Base-by-base conservation (phyloP, 2,888 invertebrate species). In the Thysanoteuthis rhombus region DNA sequence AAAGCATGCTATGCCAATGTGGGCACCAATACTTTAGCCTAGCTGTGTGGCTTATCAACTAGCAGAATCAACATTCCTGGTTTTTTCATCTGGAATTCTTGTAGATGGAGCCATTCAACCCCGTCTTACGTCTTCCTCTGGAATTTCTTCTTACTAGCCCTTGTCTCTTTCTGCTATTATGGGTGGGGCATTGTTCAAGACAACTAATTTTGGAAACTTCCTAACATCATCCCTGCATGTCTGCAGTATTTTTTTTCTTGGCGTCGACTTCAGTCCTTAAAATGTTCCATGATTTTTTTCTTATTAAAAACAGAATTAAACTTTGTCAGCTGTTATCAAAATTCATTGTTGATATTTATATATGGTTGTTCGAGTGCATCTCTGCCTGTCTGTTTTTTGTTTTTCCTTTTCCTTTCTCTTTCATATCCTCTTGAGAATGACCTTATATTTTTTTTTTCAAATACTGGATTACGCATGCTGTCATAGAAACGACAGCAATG, bases 181-280 rank as follows among this genome's bases (percentile, higher is more conserved):
- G 75, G 75, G 75, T 75, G 75, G 75, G n/a, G 75, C 75, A 75
- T 75, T 75, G 75, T n/a, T 75, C n/a, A 75, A 75, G 75, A 75
- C 36, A 75, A 75, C 75, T 36, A 19, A 16, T 45, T 92, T 45
- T 22, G n/a, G 32, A 32, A 42, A 40, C 38, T 16, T 38, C 39
- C 92, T 92, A 92, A 92, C 45, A n/a, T 92, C 36, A 36, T 92
- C 38, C 3, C 32, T 90, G 90, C 90, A 39, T 90, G 90, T 90
- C 36, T 38, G 47, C 52, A 52, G 36, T 89, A n/a, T 89, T 93
- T 90, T 38, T 94, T 45, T 94, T 28, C 52, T 25, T 52, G 22
- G 22, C 2, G 36, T n/a, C 8, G 12, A 16, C 25, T 75, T 75
- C 16, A 3, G n/a, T n/a, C 75, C 4, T 75, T 75, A n/a, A 75